phyloP scores from a whole-genome alignment of 2,797 vertebrate genomes.

The Bradypodion pumilum region DNA sequence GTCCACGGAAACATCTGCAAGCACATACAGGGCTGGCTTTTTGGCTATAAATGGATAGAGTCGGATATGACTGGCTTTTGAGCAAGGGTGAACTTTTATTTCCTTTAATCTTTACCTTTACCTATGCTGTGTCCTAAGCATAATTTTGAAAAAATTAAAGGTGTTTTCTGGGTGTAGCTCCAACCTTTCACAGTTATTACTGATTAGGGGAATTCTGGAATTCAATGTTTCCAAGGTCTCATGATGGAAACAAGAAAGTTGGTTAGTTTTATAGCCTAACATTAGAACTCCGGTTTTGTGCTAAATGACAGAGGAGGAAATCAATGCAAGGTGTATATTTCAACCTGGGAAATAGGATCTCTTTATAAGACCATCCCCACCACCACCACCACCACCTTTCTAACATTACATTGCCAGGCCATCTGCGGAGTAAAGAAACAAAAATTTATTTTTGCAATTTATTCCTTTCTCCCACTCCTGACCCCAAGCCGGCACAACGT shows the following conservation, averaged over 20 bases:
- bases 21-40: too few relatives aligned
- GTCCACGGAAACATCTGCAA: too few relatives aligned
- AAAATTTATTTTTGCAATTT: conserved; percentile 46
- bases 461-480: conserved; percentile 47
- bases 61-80: too few relatives aligned
- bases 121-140: too few relatives aligned
- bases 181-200: too few relatives aligned
- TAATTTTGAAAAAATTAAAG: too few relatives aligned
- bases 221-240: too few relatives aligned
- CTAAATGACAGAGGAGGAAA: neutral
- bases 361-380: neutral
- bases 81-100: too few relatives aligned
- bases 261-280: neutral
- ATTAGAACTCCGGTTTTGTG: neutral
- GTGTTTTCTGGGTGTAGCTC: too few relatives aligned
- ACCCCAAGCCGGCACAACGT: conserved; percentile 22
- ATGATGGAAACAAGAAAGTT: neutral
- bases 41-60: too few relatives aligned
- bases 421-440: conserved; percentile 19
- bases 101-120: too few relatives aligned
- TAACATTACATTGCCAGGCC: neutral
- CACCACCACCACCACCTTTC: neutral
- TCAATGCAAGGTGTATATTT: neutral
- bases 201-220: too few relatives aligned
- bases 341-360: neutral